Evolutionary conservation across 2,888 invertebrate genomes (phyloP), one percentile per base, ranked within the genome.

Genomic region (Eledona agricola): DNA sequence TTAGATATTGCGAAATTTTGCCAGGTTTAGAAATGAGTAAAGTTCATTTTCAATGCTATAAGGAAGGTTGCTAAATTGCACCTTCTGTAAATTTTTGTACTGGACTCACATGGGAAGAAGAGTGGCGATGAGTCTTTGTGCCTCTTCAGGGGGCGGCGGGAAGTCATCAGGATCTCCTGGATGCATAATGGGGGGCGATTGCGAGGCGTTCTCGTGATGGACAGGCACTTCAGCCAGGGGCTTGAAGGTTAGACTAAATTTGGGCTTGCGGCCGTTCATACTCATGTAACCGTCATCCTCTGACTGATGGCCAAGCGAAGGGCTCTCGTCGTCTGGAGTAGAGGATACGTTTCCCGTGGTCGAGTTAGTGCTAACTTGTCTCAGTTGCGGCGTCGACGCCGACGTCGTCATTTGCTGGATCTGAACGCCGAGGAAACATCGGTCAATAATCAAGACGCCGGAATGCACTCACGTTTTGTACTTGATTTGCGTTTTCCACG

Each of bases 221-320:
- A 77, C 77, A 51, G 79, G 78, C 40, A 69, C 73, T 73, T 83
- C 84, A 57, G 82, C 83, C 25, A 76, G 73, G 69, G 83, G 86
- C 78, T 81, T 85, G 79, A 83, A 87, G 74, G 83, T 83, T 75
- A 88, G 78, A 72, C 86, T 84, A 78, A 87, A 87, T 77, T 87
- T 87, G 64, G 87, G 84, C 76, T 87, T 87, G 75, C 90, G 84
- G 66, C 91, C 91, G 84, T 91, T 92, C 84, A 91, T 89, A 79
- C 91, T 91, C 90, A 91, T 91, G 79, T 92, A 91, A 76, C 91
- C 91, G 83, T 92, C 91, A 83, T 92, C 91, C 76, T 92, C 91
- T 49, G 90, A 90, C 74, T 90, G 90, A 76, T 90, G 90, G 65
- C 89, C 89, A 76, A 88, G 83, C 65, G 88, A 87, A 69, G 88